Evolutionary conservation across 2,888 invertebrate genomes (phyloP).

Genomic region (Galerucella nymphaeae): DNA sequence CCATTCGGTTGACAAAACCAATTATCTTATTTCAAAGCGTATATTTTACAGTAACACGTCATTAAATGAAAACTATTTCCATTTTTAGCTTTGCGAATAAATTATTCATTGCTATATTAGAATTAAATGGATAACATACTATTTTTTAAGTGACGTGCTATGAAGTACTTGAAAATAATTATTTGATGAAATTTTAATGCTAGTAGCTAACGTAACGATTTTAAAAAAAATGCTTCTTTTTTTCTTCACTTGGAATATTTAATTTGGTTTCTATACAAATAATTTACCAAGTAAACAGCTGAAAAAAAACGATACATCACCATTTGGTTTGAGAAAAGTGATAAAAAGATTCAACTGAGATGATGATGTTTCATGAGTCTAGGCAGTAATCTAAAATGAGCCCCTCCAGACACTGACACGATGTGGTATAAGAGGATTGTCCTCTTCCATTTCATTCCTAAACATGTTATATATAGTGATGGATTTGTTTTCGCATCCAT

Average conservation of each 20-base stretch:
- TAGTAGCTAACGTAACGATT: neutral
- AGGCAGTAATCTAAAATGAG: too few relatives aligned
- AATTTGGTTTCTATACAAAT: neutral
- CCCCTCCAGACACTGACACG: too few relatives aligned
- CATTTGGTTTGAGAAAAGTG: too few relatives aligned
- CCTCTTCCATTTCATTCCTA: too few relatives aligned
- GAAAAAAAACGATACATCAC: too few relatives aligned
- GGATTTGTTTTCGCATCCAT: too few relatives aligned
- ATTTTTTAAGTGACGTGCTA: slow-evolving; percentile 5
- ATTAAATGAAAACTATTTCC: slow-evolving; percentile 1
- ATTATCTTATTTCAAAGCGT: neutral
- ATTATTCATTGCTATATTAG: neutral
- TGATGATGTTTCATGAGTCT: too few relatives aligned
- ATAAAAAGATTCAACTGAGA: too few relatives aligned
- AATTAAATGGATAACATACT: neutral
- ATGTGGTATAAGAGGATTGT: too few relatives aligned
- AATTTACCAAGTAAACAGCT: neutral
- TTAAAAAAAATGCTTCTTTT: neutral
- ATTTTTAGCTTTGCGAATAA: neutral
- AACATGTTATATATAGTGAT: too few relatives aligned
- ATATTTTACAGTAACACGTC: neutral
- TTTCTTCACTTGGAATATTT: neutral
- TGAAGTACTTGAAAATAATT: neutral
- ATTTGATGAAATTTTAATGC: neutral
- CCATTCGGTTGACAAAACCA: neutral